These are phyloP conservation scores for Drosophila antonietae DNA, from an alignment of 2,888 invertebrate species.

Conservation along the genomic window DNA sequence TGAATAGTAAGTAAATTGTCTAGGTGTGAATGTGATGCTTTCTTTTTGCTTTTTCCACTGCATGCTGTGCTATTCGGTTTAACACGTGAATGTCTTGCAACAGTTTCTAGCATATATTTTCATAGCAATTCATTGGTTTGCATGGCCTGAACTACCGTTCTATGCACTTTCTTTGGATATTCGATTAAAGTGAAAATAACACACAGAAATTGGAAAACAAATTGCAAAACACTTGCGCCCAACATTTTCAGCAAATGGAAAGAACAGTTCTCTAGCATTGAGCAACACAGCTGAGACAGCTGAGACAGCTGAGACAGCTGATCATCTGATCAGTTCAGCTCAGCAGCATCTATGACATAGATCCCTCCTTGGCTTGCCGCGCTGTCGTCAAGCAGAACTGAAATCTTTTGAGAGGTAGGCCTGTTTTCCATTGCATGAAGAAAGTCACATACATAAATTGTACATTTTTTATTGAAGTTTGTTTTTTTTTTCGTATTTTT, in stretches of 20 bases:
- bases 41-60: slow-evolving; percentile 29
- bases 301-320: not conserved
- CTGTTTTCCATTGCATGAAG: slow-evolving; percentile 42
- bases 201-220: slow-evolving; percentile 18
- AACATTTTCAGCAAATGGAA: slow-evolving; percentile 20
- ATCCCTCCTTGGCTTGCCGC: slow-evolving; percentile 1
- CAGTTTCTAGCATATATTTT: slow-evolving; percentile 65
- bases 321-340: not conserved
- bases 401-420: slow-evolving; percentile 20
- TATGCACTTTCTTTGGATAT: slow-evolving; percentile 45
- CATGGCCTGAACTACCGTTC: slow-evolving; percentile 53
- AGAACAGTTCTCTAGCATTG: slow-evolving; percentile 9
- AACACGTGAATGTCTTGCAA: slow-evolving; percentile 67
- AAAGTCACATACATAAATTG: slow-evolving; percentile 76
- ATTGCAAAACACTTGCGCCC: slow-evolving; percentile 33
- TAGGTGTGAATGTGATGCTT: slow-evolving; percentile 34
- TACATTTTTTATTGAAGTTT: slow-evolving; percentile 34
- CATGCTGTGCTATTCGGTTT: slow-evolving; percentile 9
- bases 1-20: slow-evolving; percentile 49
- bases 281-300: not conserved
- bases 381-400: not conserved
- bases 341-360: slow-evolving; percentile 2
- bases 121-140: slow-evolving; percentile 40
- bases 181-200: slow-evolving; percentile 19
- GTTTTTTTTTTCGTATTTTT: not conserved